Conservation (phyloP, 2,113 vertebrate species). For the Axis porcinus region DNA sequence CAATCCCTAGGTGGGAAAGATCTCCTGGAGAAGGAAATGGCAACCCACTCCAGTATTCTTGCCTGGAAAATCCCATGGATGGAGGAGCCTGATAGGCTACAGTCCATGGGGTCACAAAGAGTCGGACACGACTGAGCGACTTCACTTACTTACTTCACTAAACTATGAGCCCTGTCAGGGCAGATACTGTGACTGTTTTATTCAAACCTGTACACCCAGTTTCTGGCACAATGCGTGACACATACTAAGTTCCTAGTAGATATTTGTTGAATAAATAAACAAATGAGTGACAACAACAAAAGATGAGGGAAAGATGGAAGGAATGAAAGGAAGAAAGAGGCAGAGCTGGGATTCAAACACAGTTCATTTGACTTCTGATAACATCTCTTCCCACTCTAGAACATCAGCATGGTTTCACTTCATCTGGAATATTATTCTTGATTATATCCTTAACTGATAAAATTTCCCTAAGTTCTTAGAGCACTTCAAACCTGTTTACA, state of each 20-base stretch:
- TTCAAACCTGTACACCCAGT: background rate
- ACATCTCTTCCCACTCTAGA: background rate
- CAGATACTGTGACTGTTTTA: background rate
- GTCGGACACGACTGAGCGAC: too few relatives aligned
- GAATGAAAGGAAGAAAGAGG: background rate
- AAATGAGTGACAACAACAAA: background rate
- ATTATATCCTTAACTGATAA: slow-evolving; percentile 17
- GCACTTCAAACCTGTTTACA: background rate
- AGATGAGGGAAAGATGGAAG: background rate
- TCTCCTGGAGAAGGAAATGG: too few relatives aligned
- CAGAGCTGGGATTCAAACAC: background rate
- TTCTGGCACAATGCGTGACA: background rate
- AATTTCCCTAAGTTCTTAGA: background rate
- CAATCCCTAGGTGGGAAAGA: too few relatives aligned
- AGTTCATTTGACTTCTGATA: background rate
- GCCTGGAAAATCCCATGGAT: too few relatives aligned
- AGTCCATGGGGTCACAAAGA: too few relatives aligned
- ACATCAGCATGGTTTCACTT: background rate
- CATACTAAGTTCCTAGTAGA: background rate
- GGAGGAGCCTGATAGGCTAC: too few relatives aligned
- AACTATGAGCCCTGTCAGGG: background rate
- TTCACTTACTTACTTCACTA: background rate
- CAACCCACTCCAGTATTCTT: too few relatives aligned
- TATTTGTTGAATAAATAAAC: background rate
- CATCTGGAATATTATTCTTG: background rate